Conservation (phyloP, 2,888 invertebrate genomes). For the Agrochola lota region DNA sequence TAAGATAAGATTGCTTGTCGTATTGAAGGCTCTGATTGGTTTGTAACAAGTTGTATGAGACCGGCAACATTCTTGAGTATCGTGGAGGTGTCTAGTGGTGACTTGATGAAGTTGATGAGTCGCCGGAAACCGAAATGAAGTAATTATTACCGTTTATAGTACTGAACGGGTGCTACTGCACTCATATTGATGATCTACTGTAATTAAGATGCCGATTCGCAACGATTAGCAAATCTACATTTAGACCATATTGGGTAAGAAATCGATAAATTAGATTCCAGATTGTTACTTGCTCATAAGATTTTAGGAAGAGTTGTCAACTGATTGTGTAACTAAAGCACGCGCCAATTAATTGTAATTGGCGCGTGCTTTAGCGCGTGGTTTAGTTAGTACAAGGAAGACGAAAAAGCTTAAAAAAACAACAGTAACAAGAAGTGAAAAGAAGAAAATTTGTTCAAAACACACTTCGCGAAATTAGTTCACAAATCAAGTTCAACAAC, state of each 20-base stretch:
- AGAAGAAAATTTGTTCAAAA: conserved; percentile 22
- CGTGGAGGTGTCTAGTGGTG: conserved; percentile 44
- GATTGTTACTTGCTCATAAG: background rate
- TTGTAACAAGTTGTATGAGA: conserved; percentile 69
- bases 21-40: conserved; percentile 59
- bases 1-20: conserved; percentile 40
- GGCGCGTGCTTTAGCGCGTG: no score
- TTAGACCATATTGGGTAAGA: background rate
- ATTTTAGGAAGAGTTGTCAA: conserved; percentile 6
- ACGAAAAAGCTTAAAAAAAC: background rate
- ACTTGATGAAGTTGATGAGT: conserved; percentile 65
- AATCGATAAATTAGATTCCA: background rate
- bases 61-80: conserved; percentile 70
- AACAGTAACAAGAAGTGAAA: background rate
- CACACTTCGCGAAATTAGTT: conserved; percentile 27
- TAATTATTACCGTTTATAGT: conserved; percentile 50
- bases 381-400: background rate
- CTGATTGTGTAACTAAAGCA: background rate
- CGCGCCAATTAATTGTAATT: no score
- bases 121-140: conserved; percentile 66
- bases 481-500: conserved; percentile 48
- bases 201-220: conserved; percentile 42
- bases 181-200: conserved; percentile 43
- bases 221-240: conserved; percentile 8
- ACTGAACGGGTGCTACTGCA: conserved; percentile 16